A percentile compares a stretch with the other conserved stretches of the same genome.
Conservation (phyloP, 2,113 vertebrate species). For the Crotophaga sulcirostris region DNA sequence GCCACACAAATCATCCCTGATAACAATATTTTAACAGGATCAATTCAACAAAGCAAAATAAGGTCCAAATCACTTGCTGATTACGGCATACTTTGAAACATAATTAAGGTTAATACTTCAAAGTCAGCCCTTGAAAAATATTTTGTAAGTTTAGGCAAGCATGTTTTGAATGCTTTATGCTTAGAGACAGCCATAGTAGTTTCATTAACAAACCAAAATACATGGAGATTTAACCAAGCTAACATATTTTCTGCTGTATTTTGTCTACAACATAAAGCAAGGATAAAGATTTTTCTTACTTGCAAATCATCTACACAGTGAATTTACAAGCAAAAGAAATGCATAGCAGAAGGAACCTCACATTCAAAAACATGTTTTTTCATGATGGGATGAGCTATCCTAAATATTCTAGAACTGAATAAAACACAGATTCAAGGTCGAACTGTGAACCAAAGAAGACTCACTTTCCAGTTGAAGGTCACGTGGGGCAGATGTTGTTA, state of each 20-base stretch:
- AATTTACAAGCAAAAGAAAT: background rate
- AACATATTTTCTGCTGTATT: background rate
- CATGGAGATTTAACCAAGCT: background rate
- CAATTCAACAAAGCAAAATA: conserved; percentile 16
- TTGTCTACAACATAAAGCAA: background rate
- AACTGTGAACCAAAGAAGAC: background rate
- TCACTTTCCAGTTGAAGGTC: background rate
- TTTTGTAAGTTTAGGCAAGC: background rate
- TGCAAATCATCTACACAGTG: background rate
- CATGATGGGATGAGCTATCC: background rate
- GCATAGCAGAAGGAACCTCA: background rate
- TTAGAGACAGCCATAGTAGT: background rate
- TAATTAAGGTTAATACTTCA: background rate
- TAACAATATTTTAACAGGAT: background rate
- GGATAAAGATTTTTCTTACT: background rate
- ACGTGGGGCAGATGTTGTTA: background rate
- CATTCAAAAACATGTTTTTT: background rate
- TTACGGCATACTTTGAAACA: background rate
- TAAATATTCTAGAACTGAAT: background rate
- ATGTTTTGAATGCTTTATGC: background rate
- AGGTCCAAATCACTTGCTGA: background rate
- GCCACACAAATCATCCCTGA: background rate
- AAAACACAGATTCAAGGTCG: background rate
- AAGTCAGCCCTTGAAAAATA: background rate
- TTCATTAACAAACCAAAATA: background rate